Evolutionary conservation across 2,113 vertebrate species (phyloP).

Genomic region (Rhegmatorhina hoffmannsi): DNA sequence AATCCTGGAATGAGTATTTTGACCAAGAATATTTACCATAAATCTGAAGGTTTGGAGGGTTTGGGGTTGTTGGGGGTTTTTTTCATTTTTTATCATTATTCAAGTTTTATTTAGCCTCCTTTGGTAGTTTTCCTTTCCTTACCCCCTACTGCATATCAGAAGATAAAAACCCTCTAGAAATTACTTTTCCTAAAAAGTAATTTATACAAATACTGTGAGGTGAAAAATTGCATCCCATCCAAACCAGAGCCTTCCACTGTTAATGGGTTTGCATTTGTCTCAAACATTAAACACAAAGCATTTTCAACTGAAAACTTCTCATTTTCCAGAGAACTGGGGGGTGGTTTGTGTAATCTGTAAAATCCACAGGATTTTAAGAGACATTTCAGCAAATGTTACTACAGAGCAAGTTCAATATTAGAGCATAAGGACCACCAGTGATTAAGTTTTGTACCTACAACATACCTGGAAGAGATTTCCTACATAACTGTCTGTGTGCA

Average conservation of each 20-base stretch:
- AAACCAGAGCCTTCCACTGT: neutral
- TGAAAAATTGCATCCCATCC: neutral
- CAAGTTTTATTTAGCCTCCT: neutral
- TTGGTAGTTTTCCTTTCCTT: neutral
- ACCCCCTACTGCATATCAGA: neutral
- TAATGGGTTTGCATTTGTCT: neutral
- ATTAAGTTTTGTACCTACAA: accelerated
- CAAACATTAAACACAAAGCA: neutral
- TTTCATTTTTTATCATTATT: neutral
- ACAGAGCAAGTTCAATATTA: accelerated
- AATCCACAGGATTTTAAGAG: neutral
- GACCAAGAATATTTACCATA: neutral
- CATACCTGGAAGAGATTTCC: neutral
- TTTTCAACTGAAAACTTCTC: neutral
- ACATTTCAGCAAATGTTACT: neutral
- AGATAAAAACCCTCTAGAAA: neutral
- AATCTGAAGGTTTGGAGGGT: neutral
- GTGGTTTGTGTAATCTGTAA: neutral
- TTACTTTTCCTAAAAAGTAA: neutral
- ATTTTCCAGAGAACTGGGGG: neutral
- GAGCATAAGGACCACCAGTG: accelerated
- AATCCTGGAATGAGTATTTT: neutral
- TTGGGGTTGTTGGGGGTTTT: neutral
- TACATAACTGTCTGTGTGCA: too few species aligned
- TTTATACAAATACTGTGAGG: neutral